phyloP scores from a whole-genome alignment of 2,888 invertebrate genomes.

The Atethmia centrago region DNA sequence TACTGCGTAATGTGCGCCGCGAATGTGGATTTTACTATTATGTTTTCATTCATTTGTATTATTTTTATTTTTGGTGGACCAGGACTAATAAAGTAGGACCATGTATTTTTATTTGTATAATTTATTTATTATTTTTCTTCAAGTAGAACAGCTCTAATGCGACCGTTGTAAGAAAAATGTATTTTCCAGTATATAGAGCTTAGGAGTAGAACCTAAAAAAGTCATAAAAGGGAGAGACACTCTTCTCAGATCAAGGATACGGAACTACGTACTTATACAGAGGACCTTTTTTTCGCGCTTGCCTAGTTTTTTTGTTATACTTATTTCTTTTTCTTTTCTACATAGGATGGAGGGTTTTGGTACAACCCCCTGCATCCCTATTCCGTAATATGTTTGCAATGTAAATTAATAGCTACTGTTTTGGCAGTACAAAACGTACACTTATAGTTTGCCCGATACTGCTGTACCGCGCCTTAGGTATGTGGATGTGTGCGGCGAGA shows the following conservation, averaged over 20 bases:
- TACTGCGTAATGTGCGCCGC: not conserved
- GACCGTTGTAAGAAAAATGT: not conserved
- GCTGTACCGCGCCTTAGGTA: too few species aligned
- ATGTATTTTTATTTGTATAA: conserved; percentile 22
- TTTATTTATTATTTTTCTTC: conserved; percentile 42
- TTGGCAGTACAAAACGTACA: not conserved
- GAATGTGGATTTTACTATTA: conserved; percentile 23
- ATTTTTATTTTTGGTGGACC: conserved; percentile 33
- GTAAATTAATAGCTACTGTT: conserved; percentile 8
- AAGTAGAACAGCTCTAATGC: not conserved
- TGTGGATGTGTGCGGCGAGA: too few species aligned
- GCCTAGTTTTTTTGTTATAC: not conserved
- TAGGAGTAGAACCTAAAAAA: conserved; percentile 2
- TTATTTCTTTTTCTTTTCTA: conserved; percentile 4
- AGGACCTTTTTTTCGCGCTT: conserved; percentile 4
- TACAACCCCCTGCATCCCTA: not conserved
- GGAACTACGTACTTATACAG: conserved; percentile 19
- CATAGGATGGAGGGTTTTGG: not conserved
- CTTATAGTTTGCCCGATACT: not conserved
- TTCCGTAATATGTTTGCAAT: conserved; percentile 10
- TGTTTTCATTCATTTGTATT: conserved; percentile 41
- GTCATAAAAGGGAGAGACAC: too few species aligned
- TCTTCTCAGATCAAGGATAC: not conserved
- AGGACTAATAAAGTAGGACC: conserved; percentile 47
- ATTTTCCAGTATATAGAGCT: conserved; percentile 3